Evolutionary conservation across 2,113 vertebrate species (phyloP), one percentile per base, ranked within the genome.

Genomic region (Tachysurus vachellii): DNA sequence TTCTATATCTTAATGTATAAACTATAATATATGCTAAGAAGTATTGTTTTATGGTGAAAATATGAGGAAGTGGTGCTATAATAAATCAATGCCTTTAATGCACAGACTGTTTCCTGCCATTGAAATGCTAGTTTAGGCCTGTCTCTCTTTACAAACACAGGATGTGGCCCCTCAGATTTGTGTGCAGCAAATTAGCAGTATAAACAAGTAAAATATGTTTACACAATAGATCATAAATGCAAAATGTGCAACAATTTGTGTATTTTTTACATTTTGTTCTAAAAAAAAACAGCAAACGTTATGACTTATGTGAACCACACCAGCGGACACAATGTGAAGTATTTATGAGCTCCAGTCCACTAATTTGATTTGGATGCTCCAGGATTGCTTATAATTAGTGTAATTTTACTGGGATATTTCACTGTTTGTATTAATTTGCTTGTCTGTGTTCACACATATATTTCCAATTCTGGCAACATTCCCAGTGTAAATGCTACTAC

Each of bases 141-240:
- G 91, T 89, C 89, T 91, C 84, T 57, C 28, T 88, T 91, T 88
- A 91, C 91, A 94, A 95, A 94, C 57, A 88, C 92, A 91, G 94
- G 94, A 95, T 94, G 82, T 89, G 81, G 86, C 82, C 61, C 80
- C n/a, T 31, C 77, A 84, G 84, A 89, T 87, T 64, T 87, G 82
- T 90, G 80, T 84, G 77, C 84, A 88, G 50, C 82, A 53, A 80
- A 59, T 50, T n/a, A 64, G 9, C 44, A 75, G 54, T 71, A 76
- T 56, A 75, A 81, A 82, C 42, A 70, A 50, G 71, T 23, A 44
- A 77, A 53, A 77, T 77, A 28, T 53, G n/a, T 19, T 14, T 70
- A 14, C 47, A 76, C 47, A 76, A 44, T 71, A 71, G 17, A 6
- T 54, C 12, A 54, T 26, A 53, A 76, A 76, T 5, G 10, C 23